phyloP scores from a whole-genome alignment of 2,113 vertebrate genomes.

The Glaucomys volans region DNA sequence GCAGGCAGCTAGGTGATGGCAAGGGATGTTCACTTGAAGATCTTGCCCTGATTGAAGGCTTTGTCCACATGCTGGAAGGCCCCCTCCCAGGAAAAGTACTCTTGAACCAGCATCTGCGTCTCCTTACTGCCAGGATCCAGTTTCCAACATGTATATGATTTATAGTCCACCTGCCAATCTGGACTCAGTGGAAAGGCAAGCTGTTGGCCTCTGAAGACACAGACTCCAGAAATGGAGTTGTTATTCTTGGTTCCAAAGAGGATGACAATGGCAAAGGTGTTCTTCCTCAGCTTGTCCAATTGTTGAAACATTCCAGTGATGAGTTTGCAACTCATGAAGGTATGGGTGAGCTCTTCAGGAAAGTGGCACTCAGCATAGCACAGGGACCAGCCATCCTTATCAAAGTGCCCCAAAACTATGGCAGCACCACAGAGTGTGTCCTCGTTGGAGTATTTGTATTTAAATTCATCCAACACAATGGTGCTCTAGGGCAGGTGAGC shows the following conservation, averaged over 20 bases:
- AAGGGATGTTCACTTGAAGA: no score
- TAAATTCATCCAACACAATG: conserved; percentile 95
- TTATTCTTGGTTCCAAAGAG: conserved; percentile 88
- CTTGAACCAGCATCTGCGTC: no score
- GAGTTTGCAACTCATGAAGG: conserved; percentile 98
- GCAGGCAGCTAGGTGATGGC: no score
- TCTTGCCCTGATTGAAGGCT: no score
- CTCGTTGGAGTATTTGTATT: conserved; percentile 96
- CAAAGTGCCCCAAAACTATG: conserved; percentile 94
- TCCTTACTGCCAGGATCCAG: no score
- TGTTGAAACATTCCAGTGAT: conserved; percentile 98
- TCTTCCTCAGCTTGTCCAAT: conserved; percentile 94
- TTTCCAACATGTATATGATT: no score
- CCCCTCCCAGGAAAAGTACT: no score
- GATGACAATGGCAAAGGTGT: conserved; percentile 93
- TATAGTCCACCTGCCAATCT: no score
- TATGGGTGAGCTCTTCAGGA: conserved; percentile 91
- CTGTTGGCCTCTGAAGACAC: conserved; percentile 93
- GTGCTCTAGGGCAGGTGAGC: conserved; percentile 86
- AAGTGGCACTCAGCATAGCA: conserved; percentile 94
- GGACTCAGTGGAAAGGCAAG: conserved; percentile 92
- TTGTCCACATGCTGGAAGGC: no score
- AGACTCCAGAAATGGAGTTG: no score
- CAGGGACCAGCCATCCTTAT: conserved; percentile 94
- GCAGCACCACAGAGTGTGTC: conserved; percentile 93